Conservation (phyloP, 1,140 invertebrate genomes). For the Tribolium castaneum region DNA sequence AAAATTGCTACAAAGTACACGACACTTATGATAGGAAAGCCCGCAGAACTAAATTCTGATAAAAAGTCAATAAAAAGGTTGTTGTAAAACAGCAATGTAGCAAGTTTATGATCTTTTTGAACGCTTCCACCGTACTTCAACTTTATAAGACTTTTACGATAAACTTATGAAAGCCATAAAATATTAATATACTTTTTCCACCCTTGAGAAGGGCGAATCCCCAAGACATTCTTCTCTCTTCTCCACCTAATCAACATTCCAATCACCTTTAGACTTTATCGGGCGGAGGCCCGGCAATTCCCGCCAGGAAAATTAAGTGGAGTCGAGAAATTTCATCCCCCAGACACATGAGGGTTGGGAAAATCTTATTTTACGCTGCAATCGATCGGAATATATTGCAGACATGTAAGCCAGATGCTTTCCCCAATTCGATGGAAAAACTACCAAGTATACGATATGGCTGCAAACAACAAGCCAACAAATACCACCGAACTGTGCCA, state of each 20-base stretch:
- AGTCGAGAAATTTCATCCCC: constrained; percentile 54
- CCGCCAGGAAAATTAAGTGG: constrained; percentile 61
- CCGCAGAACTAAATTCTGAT: constrained; percentile 47
- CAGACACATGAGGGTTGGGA: constrained; percentile 45
- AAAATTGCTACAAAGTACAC: constrained; percentile 40
- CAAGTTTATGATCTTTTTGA: constrained; percentile 44
- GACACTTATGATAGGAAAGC: constrained; percentile 37
- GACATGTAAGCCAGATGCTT: constrained; percentile 49
- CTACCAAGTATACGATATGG: constrained; percentile 18
- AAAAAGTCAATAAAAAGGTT: constrained; percentile 51
- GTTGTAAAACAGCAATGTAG: constrained; percentile 44
- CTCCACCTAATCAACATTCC: constrained; percentile 61
- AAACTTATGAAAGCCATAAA: constrained; percentile 59
- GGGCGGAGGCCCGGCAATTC: constrained; percentile 53
- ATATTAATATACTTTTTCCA: constrained; percentile 60
- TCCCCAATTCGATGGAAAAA: constrained; percentile 37
- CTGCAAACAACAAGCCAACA: constrained; percentile 28
- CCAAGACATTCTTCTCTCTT: constrained; percentile 48
- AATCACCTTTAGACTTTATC: constrained; percentile 62
- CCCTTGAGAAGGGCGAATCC: constrained; percentile 40
- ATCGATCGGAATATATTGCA: constrained; percentile 53
- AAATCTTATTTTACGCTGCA: constrained; percentile 57
- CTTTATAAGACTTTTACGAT: constrained; percentile 57
- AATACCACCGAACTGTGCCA: constrained; percentile 8
- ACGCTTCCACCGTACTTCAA: constrained; percentile 44